phyloP scores from a whole-genome alignment of 2,888 invertebrate species.

The Plemyria rubiginata region DNA sequence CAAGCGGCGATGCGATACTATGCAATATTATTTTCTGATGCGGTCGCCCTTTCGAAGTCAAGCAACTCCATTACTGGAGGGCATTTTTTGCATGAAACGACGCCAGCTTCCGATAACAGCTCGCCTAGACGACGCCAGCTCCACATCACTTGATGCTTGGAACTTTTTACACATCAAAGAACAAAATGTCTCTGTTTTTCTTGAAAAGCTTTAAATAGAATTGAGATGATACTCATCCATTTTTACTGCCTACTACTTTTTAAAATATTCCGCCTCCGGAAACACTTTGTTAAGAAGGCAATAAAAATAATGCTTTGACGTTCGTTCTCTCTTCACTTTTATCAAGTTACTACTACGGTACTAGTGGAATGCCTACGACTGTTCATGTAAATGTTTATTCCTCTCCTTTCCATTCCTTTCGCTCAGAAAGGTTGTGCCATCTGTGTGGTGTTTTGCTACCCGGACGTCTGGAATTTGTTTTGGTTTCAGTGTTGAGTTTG shows the following conservation, averaged over 20 bases:
- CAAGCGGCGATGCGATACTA: slow-evolving; percentile 40
- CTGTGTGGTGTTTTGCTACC: no score
- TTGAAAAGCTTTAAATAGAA: slow-evolving; percentile 33
- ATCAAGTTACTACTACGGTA: slow-evolving; percentile 1
- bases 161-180: not conserved
- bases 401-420: no score
- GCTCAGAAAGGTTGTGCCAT: no score
- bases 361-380: not conserved
- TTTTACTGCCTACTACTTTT: slow-evolving; percentile 43
- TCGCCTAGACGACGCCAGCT: slow-evolving; percentile 41
- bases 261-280: slow-evolving; percentile 52
- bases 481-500: no score
- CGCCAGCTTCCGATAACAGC: slow-evolving; percentile 35
- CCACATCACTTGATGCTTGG: slow-evolving; percentile 15
- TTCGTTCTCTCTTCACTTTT: slow-evolving; percentile 28
- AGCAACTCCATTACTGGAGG: slow-evolving; percentile 22
- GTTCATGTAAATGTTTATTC: not conserved
- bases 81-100: slow-evolving; percentile 37
- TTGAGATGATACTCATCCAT: slow-evolving; percentile 32
- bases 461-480: no score
- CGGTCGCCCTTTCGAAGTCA: slow-evolving; percentile 40
- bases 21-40: slow-evolving; percentile 25
- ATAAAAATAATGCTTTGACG: slow-evolving; percentile 51
- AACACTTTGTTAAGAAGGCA: slow-evolving; percentile 56
- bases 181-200: slow-evolving; percentile 30